Evolutionary conservation across 2,113 vertebrate species (phyloP).

Genomic region (Aldabrachelys gigantea): DNA sequence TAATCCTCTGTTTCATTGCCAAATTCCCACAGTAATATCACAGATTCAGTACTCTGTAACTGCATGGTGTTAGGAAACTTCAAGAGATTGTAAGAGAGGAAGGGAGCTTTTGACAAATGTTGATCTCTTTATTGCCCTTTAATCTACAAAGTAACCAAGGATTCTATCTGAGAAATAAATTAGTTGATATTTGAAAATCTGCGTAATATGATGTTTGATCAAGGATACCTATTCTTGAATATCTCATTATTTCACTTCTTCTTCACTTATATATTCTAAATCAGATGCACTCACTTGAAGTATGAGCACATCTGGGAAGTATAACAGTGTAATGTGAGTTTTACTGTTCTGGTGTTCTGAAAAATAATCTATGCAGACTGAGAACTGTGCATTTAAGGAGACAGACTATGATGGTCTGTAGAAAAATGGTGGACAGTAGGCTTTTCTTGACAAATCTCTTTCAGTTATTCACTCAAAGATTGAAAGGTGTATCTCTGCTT

Average conservation of each 20-base stretch:
- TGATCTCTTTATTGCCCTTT: background rate
- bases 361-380: background rate
- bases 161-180: background rate
- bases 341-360: background rate
- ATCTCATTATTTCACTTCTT: rapidly evolving
- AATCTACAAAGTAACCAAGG: background rate
- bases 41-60: background rate
- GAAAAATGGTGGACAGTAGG: background rate
- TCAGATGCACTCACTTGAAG: background rate
- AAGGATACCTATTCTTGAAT: background rate
- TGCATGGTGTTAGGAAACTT: background rate
- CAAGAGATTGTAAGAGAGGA: background rate
- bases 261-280: background rate
- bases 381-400: background rate
- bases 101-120: background rate
- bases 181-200: background rate
- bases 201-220: background rate
- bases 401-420: background rate
- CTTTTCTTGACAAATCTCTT: background rate
- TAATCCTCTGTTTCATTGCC: background rate
- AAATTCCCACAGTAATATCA: background rate
- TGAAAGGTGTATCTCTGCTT: background rate
- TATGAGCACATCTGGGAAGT: background rate
- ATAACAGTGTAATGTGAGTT: background rate
- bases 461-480: background rate